Base-by-base conservation (phyloP, 2,113 vertebrate species). In the Mesembrinibis cayennensis region DNA sequence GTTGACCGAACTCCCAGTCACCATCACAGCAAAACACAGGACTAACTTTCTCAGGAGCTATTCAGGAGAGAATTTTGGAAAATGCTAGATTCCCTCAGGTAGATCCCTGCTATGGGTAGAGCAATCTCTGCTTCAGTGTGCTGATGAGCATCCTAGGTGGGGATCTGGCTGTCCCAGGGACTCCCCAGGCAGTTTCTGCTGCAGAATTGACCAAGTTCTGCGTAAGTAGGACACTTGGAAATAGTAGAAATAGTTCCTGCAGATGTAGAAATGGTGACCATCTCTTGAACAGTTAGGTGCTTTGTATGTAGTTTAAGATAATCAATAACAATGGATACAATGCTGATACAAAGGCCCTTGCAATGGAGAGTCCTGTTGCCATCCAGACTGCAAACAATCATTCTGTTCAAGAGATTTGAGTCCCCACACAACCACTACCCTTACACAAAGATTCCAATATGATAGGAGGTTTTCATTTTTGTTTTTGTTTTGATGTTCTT, bases 201-300 rank as follows among this genome's bases (percentile, higher is more conserved):
- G 36, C 55, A 61, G 34, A 56, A 87, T 0, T 44, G 15, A 56
- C 49, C 3, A 30, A 49, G 23, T 38, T 42, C 22, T 84, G 47
- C 49, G 34, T 9, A 52, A 17, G 10, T 27, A 25, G 38, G 42
- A 53, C 13, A 13, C 12, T 7, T 36, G 25, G 23, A 88, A 85
- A 45, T 3, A 53, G 3, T 4, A 71, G 40, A 65, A 77, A 50
- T 55, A 32, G 8, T 23, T 78, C 36, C 49, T 40, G 40, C 59
- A 84, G 3, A 2, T 38, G 22, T 18, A 87, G 49, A 70, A 84
- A 65, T 53, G 19, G 16, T 19, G 19, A 29, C 10, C 4, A 11
- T 12, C 2, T 7, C 40, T n/a, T 23, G 20, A 73, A 27, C 2
- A 23, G 16, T 29, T n/a, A 2, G 1, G 14, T 59, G 21, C 7